A percentile compares a stretch with the other conserved stretches of the same genome.
phyloP scores from a whole-genome alignment of 1,140 invertebrate genomes.

The Drosophila kikkawai region DNA sequence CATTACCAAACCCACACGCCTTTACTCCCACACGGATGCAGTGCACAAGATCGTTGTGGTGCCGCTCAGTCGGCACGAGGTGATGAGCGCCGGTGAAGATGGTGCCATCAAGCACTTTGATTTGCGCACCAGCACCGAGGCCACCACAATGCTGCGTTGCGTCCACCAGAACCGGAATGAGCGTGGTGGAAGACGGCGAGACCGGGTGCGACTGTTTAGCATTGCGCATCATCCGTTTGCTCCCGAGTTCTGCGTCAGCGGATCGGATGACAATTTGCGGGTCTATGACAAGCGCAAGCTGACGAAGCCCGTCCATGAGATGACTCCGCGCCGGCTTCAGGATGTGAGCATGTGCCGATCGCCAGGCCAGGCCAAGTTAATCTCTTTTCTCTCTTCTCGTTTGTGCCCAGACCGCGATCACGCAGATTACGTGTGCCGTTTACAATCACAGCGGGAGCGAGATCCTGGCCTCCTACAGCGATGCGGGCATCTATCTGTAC shows the following conservation, averaged over 20 bases:
- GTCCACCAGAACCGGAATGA: conserved; percentile 15
- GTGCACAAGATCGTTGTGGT: conserved; percentile 79
- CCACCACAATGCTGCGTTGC: conserved; percentile 42
- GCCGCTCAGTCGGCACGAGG: conserved; percentile 90
- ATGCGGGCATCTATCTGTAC: conserved; percentile 97
- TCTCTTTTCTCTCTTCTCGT: conserved; percentile 7
- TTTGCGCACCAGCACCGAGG: conserved; percentile 88
- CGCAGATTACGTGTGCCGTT: conserved; percentile 93
- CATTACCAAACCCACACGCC: conserved; percentile 42
- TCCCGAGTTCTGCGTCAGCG: conserved; percentile 93
- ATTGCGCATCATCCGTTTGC: conserved; percentile 93
- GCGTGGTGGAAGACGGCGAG: conserved; percentile 17
- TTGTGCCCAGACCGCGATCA: conserved; percentile 30
- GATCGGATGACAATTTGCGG: conserved; percentile 87
- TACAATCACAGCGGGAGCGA: conserved; percentile 97
- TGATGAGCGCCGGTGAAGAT: conserved; percentile 96
- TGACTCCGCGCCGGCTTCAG: conserved; percentile 82
- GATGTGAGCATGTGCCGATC: conserved; percentile 51
- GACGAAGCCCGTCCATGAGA: conserved; percentile 85
- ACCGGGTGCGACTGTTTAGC: conserved; percentile 91
- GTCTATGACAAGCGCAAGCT: conserved; percentile 91
- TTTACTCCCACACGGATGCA: conserved; percentile 67
- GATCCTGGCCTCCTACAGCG: conserved; percentile 96
- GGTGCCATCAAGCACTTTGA: conserved; percentile 92
- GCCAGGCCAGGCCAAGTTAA: conserved; percentile 5